Conservation (phyloP, 2,797 vertebrate genomes). For the Chelon labrosus region DNA sequence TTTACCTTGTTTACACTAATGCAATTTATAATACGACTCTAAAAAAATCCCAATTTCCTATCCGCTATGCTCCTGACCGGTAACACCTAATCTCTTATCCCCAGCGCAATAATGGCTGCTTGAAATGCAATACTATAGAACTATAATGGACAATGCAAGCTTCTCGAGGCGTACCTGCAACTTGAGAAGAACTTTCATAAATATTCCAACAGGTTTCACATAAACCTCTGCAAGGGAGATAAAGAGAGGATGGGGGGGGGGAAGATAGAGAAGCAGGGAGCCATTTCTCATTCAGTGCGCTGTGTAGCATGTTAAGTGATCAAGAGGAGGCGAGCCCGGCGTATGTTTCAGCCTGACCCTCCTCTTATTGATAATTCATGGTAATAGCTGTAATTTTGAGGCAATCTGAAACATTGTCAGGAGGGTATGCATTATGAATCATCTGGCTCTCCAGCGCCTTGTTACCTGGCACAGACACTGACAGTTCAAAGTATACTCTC, state of each 20-base stretch:
- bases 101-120: constrained; percentile 25
- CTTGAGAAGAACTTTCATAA: constrained; percentile 43
- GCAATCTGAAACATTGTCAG: constrained; percentile 35
- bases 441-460: constrained; percentile 10
- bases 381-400: constrained; percentile 52
- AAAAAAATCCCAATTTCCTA: neutral
- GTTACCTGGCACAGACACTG: neutral
- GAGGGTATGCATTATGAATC: constrained; percentile 25
- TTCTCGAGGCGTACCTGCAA: constrained; percentile 21
- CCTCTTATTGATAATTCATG: constrained; percentile 65
- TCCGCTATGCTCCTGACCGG: neutral
- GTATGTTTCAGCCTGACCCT: constrained; percentile 45
- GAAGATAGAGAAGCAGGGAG: constrained; percentile 27
- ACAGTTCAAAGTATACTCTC: constrained; percentile 11
- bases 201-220: constrained; percentile 38
- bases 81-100: constrained; percentile 20
- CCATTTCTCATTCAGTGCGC: constrained; percentile 36
- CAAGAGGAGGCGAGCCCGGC: constrained; percentile 24
- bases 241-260: constrained; percentile 7
- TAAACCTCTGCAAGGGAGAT: constrained; percentile 28
- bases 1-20: neutral
- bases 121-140: constrained; percentile 8
- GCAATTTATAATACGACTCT: neutral
- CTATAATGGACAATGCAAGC: constrained; percentile 33
- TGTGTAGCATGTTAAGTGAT: constrained; percentile 45